Percentiles rank a stretch among this genome's conserved stretches.
phyloP scores from a whole-genome alignment of 2,797 vertebrate species.

The Eupleurogrammus muticus region DNA sequence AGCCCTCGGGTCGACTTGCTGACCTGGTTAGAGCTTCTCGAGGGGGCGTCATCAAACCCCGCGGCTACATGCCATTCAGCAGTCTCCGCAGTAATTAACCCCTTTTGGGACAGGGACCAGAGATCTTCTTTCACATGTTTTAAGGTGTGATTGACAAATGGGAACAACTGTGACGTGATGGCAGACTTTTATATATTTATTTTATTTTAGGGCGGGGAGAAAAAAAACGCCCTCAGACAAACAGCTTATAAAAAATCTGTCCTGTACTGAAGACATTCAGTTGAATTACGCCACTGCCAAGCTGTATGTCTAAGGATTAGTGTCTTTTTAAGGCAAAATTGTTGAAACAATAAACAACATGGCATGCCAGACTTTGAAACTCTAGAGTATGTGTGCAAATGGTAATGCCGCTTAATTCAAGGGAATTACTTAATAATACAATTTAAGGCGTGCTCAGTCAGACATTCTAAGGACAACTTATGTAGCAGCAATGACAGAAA shows the following conservation, averaged over 20 bases:
- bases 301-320: background rate
- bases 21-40: slow-evolving; percentile 38
- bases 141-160: slow-evolving; percentile 33
- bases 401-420: slow-evolving; percentile 11
- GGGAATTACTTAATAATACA: slow-evolving; percentile 2
- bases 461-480: slow-evolving; percentile 12
- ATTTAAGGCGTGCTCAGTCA: slow-evolving; percentile 28
- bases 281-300: background rate
- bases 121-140: slow-evolving; percentile 12
- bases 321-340: background rate
- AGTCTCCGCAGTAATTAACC: slow-evolving; percentile 39
- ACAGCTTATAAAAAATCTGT: background rate
- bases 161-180: slow-evolving; percentile 15
- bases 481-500: background rate
- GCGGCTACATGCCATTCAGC: slow-evolving; percentile 28
- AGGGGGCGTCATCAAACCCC: slow-evolving; percentile 31
- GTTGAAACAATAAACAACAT: background rate
- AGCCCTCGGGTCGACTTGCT: slow-evolving; percentile 33
- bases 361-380: background rate
- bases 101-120: slow-evolving; percentile 24
- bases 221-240: slow-evolving; percentile 6
- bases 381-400: background rate
- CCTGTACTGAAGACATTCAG: background rate
- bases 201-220: slow-evolving; percentile 8
- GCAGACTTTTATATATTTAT: slow-evolving; percentile 7